Percentiles rank a stretch among this genome's conserved stretches.
phyloP scores from a whole-genome alignment of 2,797 vertebrate genomes.

The Sebastes vulpes region DNA sequence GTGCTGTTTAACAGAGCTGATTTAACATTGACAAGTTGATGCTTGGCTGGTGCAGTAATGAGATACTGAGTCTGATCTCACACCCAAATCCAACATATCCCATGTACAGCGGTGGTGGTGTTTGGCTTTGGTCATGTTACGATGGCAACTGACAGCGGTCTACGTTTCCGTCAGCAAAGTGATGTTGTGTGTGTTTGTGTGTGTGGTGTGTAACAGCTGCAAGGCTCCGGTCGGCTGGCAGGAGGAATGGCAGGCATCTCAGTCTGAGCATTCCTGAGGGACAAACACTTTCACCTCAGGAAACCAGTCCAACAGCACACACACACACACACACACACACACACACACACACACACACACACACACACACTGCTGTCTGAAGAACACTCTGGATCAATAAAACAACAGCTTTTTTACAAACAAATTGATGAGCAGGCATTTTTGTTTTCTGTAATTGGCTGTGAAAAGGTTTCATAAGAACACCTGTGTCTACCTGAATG shows the following conservation, averaged over 20 bases:
- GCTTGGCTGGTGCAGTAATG: background rate
- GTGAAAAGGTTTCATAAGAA: background rate
- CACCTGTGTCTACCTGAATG: too few relatives aligned
- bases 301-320: conserved; percentile 35
- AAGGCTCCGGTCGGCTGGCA: conserved; percentile 47
- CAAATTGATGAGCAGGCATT: background rate
- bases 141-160: conserved; percentile 13
- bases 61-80: background rate
- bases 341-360: background rate
- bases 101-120: background rate
- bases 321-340: background rate
- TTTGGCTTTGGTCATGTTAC: conserved; percentile 6
- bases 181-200: background rate
- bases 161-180: conserved; percentile 36
- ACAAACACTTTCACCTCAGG: conserved; percentile 80
- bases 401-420: conserved; percentile 21
- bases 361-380: background rate
- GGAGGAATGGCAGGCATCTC: conserved; percentile 72
- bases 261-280: conserved; percentile 63
- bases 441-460: background rate
- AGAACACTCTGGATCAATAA: background rate
- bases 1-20: background rate
- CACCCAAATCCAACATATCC: conserved; percentile 17
- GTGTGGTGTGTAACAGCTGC: conserved; percentile 72
- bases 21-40: background rate